Base-by-base conservation (phyloP, 2,888 invertebrate species). In the Thymelicus lineola region DNA sequence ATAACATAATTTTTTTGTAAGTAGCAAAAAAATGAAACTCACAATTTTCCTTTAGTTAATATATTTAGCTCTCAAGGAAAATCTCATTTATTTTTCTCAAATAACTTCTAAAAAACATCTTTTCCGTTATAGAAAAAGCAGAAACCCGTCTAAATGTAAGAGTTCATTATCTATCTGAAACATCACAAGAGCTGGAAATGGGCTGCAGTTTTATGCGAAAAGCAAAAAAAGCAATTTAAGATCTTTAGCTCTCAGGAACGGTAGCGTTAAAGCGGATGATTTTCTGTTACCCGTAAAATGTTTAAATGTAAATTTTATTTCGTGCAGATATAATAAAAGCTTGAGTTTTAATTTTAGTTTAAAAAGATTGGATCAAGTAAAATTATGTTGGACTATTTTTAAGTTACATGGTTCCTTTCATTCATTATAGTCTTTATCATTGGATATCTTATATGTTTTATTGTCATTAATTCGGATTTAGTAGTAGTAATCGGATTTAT, bases 241-340 rank as follows among this genome's bases (percentile, higher is more conserved):
- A 53, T 61, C 61, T 50, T 55, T 28, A 53, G 61, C 53, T 53
- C 62, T 68, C 55, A 68, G 45, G 67, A 57, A 68, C 55, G 46
- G 15, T 45, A 57, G 55, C 36, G 61, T 36, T 36, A 20, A 53
- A 67, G 60, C 42, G 20, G 50, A 66, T 66, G 59, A 66, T 60
- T 68, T 62, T 67, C 57, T 36, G 45, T 36, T 15, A 53, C 17
- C 61, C 46, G 36, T 62, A 62, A 61, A 67, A 57, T 62, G n/a
- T 61, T 68, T 68, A 38, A 67, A 68, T 68, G 61, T 61, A 68
- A 62, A 68, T 68, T 68, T 38, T 42, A 61, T 60, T 67, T 35
- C 20, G 55, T 55, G 35, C 15, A 61, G 45, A 62, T 57, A 45
- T 57, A 68, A 61, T 67, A 55, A 61, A 50, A 55, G 35, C 55